A percentile compares a stretch with the other conserved stretches of the same genome.
phyloP scores from a whole-genome alignment of 2,113 vertebrate species.

The Calidris pugnax region DNA sequence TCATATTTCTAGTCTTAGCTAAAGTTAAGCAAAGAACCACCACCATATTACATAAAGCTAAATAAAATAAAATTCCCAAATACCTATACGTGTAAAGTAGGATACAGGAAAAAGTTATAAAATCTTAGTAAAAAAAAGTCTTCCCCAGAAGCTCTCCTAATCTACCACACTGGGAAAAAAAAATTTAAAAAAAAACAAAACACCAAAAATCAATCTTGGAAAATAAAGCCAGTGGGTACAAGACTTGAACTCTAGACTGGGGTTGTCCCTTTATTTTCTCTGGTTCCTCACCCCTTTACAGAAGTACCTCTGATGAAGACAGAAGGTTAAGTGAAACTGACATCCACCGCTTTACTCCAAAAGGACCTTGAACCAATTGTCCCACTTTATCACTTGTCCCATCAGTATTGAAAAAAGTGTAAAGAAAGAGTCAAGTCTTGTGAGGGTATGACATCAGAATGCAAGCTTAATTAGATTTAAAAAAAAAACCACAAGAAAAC shows the following conservation, averaged over 20 bases:
- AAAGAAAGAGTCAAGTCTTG: not conserved
- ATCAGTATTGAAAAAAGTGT: not conserved
- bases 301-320: not conserved
- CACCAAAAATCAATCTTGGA: not conserved
- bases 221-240: not conserved
- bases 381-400: not conserved
- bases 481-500: not conserved
- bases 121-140: not conserved
- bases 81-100: not conserved
- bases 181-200: too few relatives aligned
- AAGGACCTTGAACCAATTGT: not conserved
- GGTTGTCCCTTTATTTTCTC: not conserved
- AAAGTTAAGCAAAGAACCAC: not conserved
- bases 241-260: not conserved
- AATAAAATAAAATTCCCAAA: not conserved
- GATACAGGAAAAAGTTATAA: not conserved
- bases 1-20: not conserved
- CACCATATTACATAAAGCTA: not conserved
- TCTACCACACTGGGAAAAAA: not conserved
- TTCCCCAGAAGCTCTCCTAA: not conserved
- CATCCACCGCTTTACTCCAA: not conserved
- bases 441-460: not conserved
- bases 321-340: not conserved
- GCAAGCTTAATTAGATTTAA: not conserved
- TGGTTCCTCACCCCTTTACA: not conserved